Percentiles rank a stretch among this genome's conserved stretches.
Conservation (phyloP, 2,113 vertebrate genomes). For the Phasianus colchicus region DNA sequence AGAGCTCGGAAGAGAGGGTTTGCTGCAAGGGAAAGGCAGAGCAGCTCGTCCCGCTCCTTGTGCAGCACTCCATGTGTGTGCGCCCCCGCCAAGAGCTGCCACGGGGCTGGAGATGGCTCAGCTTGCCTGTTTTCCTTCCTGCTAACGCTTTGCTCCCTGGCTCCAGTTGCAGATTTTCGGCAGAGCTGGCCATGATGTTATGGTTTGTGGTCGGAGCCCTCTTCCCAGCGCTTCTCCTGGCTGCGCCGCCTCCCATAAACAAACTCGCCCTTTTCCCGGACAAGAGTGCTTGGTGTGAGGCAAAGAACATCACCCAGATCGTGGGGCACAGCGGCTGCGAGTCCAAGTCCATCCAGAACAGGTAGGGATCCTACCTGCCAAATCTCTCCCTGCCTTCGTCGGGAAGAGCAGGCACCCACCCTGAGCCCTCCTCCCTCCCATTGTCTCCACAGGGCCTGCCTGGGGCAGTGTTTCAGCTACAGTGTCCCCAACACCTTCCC, state of each 20-base stretch:
- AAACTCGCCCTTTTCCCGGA: constrained; percentile 97
- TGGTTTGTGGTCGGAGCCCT: constrained; percentile 70
- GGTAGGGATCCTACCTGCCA: constrained; percentile 69
- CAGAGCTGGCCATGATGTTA: constrained; percentile 77
- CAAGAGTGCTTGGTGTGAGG: constrained; percentile 98
- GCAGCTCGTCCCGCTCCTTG: rapidly evolving
- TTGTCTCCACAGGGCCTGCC: constrained; percentile 86
- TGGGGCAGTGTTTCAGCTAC: constrained; percentile 99
- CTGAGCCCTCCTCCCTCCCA: neutral
- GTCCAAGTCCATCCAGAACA: constrained; percentile 97
- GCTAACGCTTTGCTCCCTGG: neutral
- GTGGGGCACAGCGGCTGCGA: constrained; percentile 97
- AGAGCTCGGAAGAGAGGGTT: neutral
- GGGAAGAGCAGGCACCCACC: neutral
- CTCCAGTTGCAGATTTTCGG: constrained; percentile 64
- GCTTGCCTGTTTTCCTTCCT: rapidly evolving
- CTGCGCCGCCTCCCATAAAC: constrained; percentile 93
- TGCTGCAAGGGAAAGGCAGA: neutral
- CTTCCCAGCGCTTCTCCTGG: constrained; percentile 84
- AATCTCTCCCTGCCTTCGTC: neutral
- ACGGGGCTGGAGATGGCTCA: rapidly evolving
- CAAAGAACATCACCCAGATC: constrained; percentile 99
- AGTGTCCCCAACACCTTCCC: constrained; percentile 99
- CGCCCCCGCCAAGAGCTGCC: neutral
- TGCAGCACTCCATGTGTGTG: neutral